Evolutionary conservation across 1,140 invertebrate genomes (phyloP), one percentile per base, ranked within the genome.

Genomic region (Bombus waltoni): DNA sequence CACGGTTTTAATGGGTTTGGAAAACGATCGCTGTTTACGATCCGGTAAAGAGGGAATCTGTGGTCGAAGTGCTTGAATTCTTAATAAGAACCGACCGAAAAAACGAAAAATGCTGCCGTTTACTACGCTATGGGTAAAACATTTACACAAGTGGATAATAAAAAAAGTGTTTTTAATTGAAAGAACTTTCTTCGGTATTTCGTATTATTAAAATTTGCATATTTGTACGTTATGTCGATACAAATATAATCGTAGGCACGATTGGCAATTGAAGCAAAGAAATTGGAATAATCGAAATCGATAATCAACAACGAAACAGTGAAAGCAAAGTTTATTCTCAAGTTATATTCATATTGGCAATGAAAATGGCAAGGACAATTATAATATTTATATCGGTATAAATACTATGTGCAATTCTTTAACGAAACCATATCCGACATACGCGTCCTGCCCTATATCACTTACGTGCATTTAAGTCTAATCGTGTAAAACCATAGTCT

Each of bases 51-150:
- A 75, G 89, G 78, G 70, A 57, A 85, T 87, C 86, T 90, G 89
- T 53, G 89, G 89, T 90, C 84, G 83, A 90, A 90, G 72, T 81
- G 86, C 86, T 87, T 90, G 88, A 90, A 90, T 90, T 90, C 86
- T 90, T 90, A 83, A 90, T 84, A 80, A 88, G 80, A 79, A 76
- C 73, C 42, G 70, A 62, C 89, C 68, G 57, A 38, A 65, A 53
- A 89, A 59, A 70, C 47, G 80, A 32, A 73, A 57, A 79, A 72
- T 53, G 28, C 68, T 15, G 32, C 53, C 57, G 22, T 53, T 83
- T 77, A 35, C 85, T 75, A 44, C 32, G n/a, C 13, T 66, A 76
- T 79, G 73, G 65, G 59, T 77, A 71, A 89, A 89, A 81, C 72
- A 89, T 80, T 87, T 77, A 87, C 72, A 81, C 72, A 38, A 65